These are phyloP conservation scores for Zhuqinia jingwanae DNA, from an alignment of 2,888 invertebrate species.

Conservation along the genomic window DNA sequence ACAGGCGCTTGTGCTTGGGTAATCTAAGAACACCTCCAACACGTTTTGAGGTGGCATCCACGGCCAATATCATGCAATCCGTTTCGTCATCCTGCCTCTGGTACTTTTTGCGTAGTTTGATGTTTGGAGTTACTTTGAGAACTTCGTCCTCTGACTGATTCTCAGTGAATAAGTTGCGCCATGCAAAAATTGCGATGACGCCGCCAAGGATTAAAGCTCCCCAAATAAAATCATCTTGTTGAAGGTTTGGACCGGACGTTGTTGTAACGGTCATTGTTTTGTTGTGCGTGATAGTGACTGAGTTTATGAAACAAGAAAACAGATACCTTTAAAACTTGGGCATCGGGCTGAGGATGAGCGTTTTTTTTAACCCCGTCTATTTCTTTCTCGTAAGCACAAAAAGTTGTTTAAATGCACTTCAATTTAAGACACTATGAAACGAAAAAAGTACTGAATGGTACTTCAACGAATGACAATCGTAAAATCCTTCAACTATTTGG, in stretches of 20 bases:
- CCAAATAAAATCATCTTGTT: slow-evolving; percentile 53
- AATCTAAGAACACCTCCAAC: slow-evolving; percentile 53
- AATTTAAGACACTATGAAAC: slow-evolving; percentile 54
- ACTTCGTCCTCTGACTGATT: slow-evolving; percentile 51
- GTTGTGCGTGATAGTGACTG: not conserved
- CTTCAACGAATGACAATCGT: slow-evolving; percentile 1
- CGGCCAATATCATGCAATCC: slow-evolving; percentile 47
- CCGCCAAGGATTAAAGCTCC: slow-evolving; percentile 62
- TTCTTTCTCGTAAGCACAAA: slow-evolving; percentile 5
- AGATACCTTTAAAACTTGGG: not conserved
- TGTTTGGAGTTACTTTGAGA: slow-evolving; percentile 50
- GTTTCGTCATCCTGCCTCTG: slow-evolving; percentile 47
- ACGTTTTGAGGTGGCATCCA: slow-evolving; percentile 52
- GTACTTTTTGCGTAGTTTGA: slow-evolving; percentile 24
- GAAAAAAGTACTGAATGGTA: slow-evolving; percentile 5
- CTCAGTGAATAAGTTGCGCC: slow-evolving; percentile 46
- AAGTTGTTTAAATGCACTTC: slow-evolving; percentile 56
- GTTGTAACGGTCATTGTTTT: slow-evolving; percentile 25
- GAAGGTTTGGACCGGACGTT: not conserved
- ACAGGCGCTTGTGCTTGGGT: slow-evolving; percentile 57
- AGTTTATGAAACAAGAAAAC: not conserved
- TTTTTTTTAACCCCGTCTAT: not conserved
- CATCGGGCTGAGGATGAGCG: not conserved
- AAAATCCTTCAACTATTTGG: no score
- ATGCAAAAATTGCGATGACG: slow-evolving; percentile 56